These are phyloP conservation scores for Marronus borbonicus DNA, from an alignment of 2,888 invertebrate species.

Conservation along the genomic window DNA sequence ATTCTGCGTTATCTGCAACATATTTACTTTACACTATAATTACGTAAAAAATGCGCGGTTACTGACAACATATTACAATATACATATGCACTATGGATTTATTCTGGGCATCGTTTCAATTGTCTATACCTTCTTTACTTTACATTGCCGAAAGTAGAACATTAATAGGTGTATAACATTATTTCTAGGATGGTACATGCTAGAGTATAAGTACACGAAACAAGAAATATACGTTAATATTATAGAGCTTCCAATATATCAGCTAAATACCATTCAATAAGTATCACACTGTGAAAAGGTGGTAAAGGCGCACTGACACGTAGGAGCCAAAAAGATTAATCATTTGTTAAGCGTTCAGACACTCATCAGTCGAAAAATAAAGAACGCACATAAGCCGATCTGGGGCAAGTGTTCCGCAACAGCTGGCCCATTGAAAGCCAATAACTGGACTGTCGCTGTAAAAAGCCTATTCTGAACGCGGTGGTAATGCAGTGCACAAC, in stretches of 20 bases:
- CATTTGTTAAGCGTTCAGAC: conserved; percentile 41
- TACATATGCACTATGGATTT: too few relatives aligned
- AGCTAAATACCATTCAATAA: conserved; percentile 15
- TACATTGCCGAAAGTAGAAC: too few relatives aligned
- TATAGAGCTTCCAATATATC: not conserved
- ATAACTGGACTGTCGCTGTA: conserved; percentile 67
- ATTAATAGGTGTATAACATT: too few relatives aligned
- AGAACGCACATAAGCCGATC: conserved; percentile 51
- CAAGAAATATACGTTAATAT: too few relatives aligned
- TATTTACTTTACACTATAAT: too few relatives aligned
- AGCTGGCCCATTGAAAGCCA: conserved; percentile 67
- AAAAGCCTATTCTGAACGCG: conserved; percentile 56
- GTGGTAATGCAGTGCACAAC: conserved; percentile 63
- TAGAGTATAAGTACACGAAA: too few relatives aligned
- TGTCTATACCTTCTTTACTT: too few relatives aligned
- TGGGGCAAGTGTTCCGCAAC: conserved; percentile 54
- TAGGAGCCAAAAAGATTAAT: conserved; percentile 39
- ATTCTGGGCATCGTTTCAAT: too few relatives aligned
- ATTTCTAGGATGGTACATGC: too few relatives aligned
- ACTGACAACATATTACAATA: too few relatives aligned
- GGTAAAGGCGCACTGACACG: conserved; percentile 30
- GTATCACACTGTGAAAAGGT: conserved; percentile 19
- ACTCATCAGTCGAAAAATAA: conserved; percentile 49
- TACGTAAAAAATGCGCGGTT: too few relatives aligned
- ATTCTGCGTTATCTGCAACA: too few relatives aligned